phyloP scores from a whole-genome alignment of 2,797 vertebrate species.

The Catamblyrhynchus diadema region DNA sequence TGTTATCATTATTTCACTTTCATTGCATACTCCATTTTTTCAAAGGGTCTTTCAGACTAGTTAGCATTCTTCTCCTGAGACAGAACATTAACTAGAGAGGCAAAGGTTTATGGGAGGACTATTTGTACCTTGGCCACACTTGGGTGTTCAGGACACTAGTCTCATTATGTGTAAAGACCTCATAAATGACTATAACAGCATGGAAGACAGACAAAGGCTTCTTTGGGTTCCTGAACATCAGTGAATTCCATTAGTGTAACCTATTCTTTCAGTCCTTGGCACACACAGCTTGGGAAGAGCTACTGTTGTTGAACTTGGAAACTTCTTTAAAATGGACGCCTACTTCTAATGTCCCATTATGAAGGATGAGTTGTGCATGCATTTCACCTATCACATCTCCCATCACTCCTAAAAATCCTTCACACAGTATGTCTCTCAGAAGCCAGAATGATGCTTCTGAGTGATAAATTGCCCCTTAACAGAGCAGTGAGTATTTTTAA shows the following conservation, averaged over 20 bases:
- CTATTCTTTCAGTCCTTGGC: background rate
- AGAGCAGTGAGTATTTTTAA: background rate
- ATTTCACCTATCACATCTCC: background rate
- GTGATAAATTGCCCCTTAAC: background rate
- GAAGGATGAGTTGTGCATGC: background rate
- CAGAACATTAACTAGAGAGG: background rate
- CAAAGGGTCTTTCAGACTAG: background rate
- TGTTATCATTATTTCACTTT: background rate
- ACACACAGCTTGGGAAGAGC: background rate
- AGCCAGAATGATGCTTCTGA: background rate
- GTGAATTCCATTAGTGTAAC: background rate
- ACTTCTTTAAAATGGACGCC: background rate
- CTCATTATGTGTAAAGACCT: background rate
- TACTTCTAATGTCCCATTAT: background rate
- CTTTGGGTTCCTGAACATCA: background rate
- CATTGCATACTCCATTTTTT: background rate
- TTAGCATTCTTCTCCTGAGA: background rate
- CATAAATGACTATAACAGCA: accelerated
- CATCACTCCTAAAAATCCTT: background rate
- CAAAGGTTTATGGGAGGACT: background rate
- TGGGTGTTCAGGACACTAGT: background rate
- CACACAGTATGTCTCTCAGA: background rate
- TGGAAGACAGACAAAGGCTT: background rate
- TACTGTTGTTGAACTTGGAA: background rate
- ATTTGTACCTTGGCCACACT: background rate